phyloP scores from a whole-genome alignment of 2,888 invertebrate species.

The Drosophila formosana region DNA sequence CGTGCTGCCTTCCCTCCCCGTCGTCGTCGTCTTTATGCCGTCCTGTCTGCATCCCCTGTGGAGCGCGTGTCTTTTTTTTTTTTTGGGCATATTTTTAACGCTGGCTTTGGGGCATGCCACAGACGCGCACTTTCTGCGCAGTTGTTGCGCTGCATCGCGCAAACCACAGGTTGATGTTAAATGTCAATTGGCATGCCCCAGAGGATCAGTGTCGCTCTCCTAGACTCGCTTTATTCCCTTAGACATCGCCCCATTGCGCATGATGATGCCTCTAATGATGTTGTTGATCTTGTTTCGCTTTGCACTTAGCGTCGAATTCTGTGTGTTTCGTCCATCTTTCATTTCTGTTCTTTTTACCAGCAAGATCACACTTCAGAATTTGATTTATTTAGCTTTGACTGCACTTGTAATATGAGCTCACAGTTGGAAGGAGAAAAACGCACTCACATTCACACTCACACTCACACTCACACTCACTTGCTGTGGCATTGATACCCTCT shows the following conservation, averaged over 20 bases:
- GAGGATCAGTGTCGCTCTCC: constrained; percentile 68
- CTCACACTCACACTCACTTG: constrained; percentile 28
- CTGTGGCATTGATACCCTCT: background rate
- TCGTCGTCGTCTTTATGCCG: background rate
- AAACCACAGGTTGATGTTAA: constrained; percentile 80
- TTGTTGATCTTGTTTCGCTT: constrained; percentile 75
- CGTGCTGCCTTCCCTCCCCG: constrained; percentile 11
- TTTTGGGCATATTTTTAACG: constrained; percentile 41
- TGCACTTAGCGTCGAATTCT: constrained; percentile 67
- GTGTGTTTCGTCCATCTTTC: constrained; percentile 9
- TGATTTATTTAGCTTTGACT: constrained; percentile 75
- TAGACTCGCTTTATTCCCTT: too few species aligned
- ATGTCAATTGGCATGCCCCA: constrained; percentile 79
- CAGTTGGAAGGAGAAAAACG: background rate
- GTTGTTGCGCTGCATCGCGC: constrained; percentile 57
- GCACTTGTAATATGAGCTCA: constrained; percentile 70
- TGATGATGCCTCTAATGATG: constrained; percentile 67
- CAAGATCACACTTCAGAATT: constrained; percentile 52
- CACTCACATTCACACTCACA: constrained; percentile 18
- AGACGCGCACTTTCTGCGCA: constrained; percentile 52
- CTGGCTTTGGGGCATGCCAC: constrained; percentile 24
- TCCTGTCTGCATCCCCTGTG: constrained; percentile 52
- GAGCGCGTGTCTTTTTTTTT: constrained; percentile 68
- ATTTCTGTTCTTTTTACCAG: constrained; percentile 6
- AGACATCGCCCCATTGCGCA: background rate